These are phyloP conservation scores for Dunckerocampus dactyliophorus DNA, from an alignment of 2,113 vertebrate genomes.

Conservation along the genomic window DNA sequence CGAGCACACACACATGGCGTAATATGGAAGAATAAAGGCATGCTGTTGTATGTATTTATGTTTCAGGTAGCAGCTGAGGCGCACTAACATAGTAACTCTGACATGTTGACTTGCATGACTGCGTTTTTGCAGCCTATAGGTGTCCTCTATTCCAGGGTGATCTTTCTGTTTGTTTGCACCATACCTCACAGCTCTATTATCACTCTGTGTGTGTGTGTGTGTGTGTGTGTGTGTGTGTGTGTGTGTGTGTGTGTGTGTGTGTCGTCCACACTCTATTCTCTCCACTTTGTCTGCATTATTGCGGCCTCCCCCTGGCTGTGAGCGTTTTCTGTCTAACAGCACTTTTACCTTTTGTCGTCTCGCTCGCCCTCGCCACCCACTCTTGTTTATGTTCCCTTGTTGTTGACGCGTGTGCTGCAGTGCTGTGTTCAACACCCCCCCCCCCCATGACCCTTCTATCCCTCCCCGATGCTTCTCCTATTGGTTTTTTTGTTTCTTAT, in stretches of 20 bases:
- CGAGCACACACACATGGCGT: no score
- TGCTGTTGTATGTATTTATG: no score
- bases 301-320: slow-evolving; percentile 45
- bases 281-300: slow-evolving; percentile 13
- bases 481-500: slow-evolving; percentile 68
- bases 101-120: not conserved
- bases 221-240: slow-evolving; percentile 4
- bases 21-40: no score
- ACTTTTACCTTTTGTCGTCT: slow-evolving; percentile 44
- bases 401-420: slow-evolving; percentile 33
- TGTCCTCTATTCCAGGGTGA: slow-evolving; percentile 45
- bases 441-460: slow-evolving; percentile 30
- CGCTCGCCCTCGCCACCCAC: slow-evolving; percentile 34
- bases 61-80: not conserved
- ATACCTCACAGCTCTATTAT: slow-evolving; percentile 13
- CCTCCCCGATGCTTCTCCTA: slow-evolving; percentile 61
- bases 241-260: slow-evolving; percentile 6
- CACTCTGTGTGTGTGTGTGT: not conserved
- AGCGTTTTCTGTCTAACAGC: slow-evolving; percentile 64
- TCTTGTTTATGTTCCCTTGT: slow-evolving; percentile 36
- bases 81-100: not conserved
- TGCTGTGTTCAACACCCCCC: slow-evolving; percentile 40
- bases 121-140: not conserved
- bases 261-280: not conserved
- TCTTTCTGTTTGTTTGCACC: slow-evolving; percentile 42